Conservation (phyloP, 2,113 vertebrate species). For the Callipepla squamata region DNA sequence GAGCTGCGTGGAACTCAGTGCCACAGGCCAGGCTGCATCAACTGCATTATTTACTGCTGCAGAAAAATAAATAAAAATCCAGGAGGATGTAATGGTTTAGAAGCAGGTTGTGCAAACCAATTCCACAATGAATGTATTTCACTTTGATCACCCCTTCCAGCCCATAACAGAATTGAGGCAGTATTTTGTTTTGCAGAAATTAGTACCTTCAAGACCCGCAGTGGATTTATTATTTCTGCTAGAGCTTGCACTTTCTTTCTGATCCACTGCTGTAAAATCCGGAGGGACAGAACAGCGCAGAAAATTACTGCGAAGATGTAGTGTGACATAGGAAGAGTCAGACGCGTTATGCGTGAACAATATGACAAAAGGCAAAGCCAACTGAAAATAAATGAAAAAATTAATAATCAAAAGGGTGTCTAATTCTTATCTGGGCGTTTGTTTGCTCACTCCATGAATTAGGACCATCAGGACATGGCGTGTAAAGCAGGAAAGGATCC, state of each 20-base stretch:
- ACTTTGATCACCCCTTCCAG: slow-evolving; percentile 62
- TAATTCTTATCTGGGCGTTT: slow-evolving; percentile 41
- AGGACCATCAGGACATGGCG: background rate
- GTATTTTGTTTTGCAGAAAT: slow-evolving; percentile 70
- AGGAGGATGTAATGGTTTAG: slow-evolving; percentile 11
- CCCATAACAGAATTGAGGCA: slow-evolving; percentile 60
- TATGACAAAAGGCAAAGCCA: slow-evolving; percentile 59
- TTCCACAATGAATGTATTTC: slow-evolving; percentile 65
- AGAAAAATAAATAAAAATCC: background rate
- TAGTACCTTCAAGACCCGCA: slow-evolving; percentile 69
- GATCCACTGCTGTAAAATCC: slow-evolving; percentile 72
- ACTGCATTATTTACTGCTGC: background rate
- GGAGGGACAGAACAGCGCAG: slow-evolving; percentile 64
- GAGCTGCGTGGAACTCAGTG: background rate
- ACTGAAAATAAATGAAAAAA: slow-evolving; percentile 63
- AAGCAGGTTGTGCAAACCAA: slow-evolving; percentile 51
- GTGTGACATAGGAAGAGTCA: slow-evolving; percentile 69
- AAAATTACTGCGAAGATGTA: slow-evolving; percentile 66
- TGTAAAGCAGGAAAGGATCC: background rate
- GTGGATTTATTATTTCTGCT: slow-evolving; percentile 74
- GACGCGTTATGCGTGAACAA: slow-evolving; percentile 69
- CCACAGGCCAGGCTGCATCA: background rate
- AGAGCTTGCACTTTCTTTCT: slow-evolving; percentile 67
- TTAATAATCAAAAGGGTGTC: slow-evolving; percentile 60
- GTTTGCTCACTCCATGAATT: slow-evolving; percentile 13